These are phyloP conservation scores for Luperina testacea DNA, from an alignment of 2,888 invertebrate genomes.

Conservation along the genomic window DNA sequence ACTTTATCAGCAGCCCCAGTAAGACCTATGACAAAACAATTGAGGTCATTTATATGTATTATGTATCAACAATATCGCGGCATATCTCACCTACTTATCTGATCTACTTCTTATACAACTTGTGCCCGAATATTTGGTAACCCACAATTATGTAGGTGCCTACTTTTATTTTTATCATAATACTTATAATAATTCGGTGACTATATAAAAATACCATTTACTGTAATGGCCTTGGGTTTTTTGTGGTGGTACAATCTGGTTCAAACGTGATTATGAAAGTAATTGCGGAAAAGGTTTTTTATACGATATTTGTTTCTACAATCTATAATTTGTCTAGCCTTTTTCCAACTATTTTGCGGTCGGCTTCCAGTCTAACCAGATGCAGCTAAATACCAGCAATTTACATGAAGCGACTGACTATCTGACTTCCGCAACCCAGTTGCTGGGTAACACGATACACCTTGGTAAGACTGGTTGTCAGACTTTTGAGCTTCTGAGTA, in stretches of 20 bases:
- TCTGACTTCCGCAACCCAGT: not conserved
- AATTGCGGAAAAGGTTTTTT: not conserved
- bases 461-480: not conserved
- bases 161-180: constrained; percentile 53
- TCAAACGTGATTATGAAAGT: constrained; percentile 13
- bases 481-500: not conserved
- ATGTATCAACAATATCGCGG: constrained; percentile 54
- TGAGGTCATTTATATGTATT: constrained; percentile 32
- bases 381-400: not conserved
- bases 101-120: constrained; percentile 66
- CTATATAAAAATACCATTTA: constrained; percentile 18
- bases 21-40: constrained; percentile 47
- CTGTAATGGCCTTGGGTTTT: constrained; percentile 28
- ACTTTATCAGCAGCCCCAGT: constrained; percentile 22
- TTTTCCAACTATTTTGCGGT: not conserved
- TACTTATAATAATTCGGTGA: constrained; percentile 36
- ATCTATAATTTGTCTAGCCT: not conserved
- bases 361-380: not conserved
- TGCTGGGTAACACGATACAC: not conserved
- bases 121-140: constrained; percentile 57
- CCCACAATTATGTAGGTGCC: constrained; percentile 52
- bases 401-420: not conserved
- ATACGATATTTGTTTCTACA: not conserved
- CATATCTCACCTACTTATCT: constrained; percentile 62
- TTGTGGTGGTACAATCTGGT: constrained; percentile 17